Evolutionary conservation across 1,140 invertebrate species (phyloP), one percentile per base, ranked within the genome.

Genomic region (Tetragnatha versicolor): DNA sequence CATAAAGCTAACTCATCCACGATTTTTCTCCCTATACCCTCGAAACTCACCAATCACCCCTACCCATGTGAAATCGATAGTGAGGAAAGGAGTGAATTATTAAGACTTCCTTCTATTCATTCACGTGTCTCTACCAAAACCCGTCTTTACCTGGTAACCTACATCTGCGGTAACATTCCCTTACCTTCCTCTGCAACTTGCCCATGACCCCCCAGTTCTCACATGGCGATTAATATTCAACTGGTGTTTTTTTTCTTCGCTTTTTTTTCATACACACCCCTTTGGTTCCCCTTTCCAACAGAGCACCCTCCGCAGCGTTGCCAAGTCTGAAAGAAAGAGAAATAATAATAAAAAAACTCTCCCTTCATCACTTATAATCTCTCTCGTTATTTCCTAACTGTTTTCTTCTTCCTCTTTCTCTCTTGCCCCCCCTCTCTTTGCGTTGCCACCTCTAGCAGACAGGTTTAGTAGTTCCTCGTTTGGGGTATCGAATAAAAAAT

Each of bases 171-270:
- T 42, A 42, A 17, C 61, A 42, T 39, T 25, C 20, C n/a, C 17
- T 33, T 29, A 17, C 53, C 53, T 31, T 22, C 20, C 31, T 39
- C 60, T 6, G 10, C 10, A n/a, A 22, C 17, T 47, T 66, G 63
- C 63, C 61, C 63, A 29, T 66, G 63, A 66, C 63, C 42, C 63
- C 39, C 63, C 45, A 47, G 63, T 66, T 66, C 63, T 39, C 63
- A 66, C 63, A 66, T 29, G 63, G 47, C 63, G 25, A 66, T 66
- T 66, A 66, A 66, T 66, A 66, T 66, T 42, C 20, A 10, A 10
- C 33, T 31, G 5, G 17, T 31, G 7, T n/a, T 63, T 35, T 31
- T 63, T 66, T 29, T 29, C 33, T 25, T 20, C 20, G 17, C 20
- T 22, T 22, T 53, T 3, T 0, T 1, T 2, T 1, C 49, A n/a